Conservation (phyloP, 2,888 invertebrate species). For the Drosophila colorata region DNA sequence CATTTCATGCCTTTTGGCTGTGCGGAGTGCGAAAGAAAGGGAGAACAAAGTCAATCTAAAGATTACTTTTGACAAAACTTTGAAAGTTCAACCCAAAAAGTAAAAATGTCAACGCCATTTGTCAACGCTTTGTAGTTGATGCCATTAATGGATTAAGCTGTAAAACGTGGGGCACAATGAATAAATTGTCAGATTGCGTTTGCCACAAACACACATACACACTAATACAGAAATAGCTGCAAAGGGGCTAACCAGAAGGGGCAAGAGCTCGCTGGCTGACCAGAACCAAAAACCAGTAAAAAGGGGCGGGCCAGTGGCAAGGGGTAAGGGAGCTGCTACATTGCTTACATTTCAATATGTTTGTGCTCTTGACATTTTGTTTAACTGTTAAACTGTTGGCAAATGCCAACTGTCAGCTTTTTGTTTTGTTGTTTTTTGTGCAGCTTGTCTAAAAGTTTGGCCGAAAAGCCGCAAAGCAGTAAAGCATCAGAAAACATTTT, state of each 20-base stretch:
- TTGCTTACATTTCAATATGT: conserved; percentile 77
- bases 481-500: conserved; percentile 56
- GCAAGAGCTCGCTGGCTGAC: conserved; percentile 30
- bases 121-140: conserved; percentile 60
- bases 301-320: background rate
- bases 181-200: conserved; percentile 74
- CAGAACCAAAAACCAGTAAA: conserved; percentile 27
- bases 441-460: conserved; percentile 34
- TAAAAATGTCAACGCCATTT: conserved; percentile 44
- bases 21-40: background rate
- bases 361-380: conserved; percentile 71
- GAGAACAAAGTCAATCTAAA: conserved; percentile 20
- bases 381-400: conserved; percentile 70
- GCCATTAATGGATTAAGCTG: conserved; percentile 65
- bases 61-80: conserved; percentile 36
- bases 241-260: conserved; percentile 50
- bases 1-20: conserved; percentile 19
- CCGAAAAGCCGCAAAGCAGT: conserved; percentile 41
- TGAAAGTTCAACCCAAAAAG: conserved; percentile 9
- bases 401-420: conserved; percentile 77
- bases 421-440: conserved; percentile 14
- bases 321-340: conserved; percentile 31
- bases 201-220: conserved; percentile 16
- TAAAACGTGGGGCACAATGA: conserved; percentile 62
- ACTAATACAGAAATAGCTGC: conserved; percentile 21